Evolutionary conservation across 2,888 invertebrate species (phyloP).

Genomic region (Drosophila picticornis): DNA sequence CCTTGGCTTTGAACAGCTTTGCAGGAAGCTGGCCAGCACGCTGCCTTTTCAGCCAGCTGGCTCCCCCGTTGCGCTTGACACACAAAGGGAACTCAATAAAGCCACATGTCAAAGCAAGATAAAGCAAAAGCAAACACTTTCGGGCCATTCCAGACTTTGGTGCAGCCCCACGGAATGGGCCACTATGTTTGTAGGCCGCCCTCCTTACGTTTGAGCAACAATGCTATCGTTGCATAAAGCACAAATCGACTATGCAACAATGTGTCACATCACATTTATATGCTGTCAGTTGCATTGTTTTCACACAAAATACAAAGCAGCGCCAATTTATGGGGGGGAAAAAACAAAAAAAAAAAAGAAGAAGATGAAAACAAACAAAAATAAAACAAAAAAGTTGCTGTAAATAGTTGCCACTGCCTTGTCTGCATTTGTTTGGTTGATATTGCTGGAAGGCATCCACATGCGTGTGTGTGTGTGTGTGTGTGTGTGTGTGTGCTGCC

Average conservation of each 20-base stretch:
- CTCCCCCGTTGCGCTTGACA: slow-evolving; percentile 23
- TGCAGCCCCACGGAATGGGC: not conserved
- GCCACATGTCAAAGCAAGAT: slow-evolving; percentile 6
- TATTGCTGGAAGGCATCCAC: not conserved
- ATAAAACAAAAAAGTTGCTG: slow-evolving; percentile 28
- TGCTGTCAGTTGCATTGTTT: slow-evolving; percentile 59
- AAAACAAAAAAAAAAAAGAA: not conserved
- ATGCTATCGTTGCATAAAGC: slow-evolving; percentile 43
- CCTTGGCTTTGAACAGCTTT: slow-evolving; percentile 7
- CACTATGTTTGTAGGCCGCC: not conserved
- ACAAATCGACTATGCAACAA: slow-evolving; percentile 14
- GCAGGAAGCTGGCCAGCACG: slow-evolving; percentile 6
- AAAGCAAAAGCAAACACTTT: slow-evolving; percentile 15
- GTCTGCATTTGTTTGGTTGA: slow-evolving; percentile 3
- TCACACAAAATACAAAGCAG: slow-evolving; percentile 44
- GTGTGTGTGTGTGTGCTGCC: slow-evolving; percentile 27
- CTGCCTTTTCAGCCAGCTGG: not conserved
- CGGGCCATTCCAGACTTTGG: slow-evolving; percentile 15
- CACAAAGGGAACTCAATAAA: slow-evolving; percentile 11
- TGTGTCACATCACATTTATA: slow-evolving; percentile 36
- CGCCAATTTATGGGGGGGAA: slow-evolving; percentile 35
- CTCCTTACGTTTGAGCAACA: slow-evolving; percentile 32
- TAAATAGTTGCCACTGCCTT: slow-evolving; percentile 49
- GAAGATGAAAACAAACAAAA: not conserved
- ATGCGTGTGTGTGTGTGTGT: slow-evolving; percentile 1